Percentiles rank a stretch among this genome's conserved stretches.
phyloP scores from a whole-genome alignment of 2,888 invertebrate genomes.

The Melanargia galathea region DNA sequence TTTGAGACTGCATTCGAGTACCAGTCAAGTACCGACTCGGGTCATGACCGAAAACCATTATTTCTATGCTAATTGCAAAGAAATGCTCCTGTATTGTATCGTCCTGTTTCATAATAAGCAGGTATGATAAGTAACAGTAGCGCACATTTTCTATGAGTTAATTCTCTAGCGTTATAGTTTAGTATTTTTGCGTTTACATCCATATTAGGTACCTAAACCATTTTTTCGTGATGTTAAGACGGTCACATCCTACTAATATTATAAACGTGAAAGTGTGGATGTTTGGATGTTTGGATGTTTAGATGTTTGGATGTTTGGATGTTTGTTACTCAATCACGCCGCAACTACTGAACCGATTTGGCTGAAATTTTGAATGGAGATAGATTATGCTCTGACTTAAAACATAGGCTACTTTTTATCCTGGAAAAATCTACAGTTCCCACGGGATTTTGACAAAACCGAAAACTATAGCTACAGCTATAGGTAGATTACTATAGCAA shows the following conservation, averaged over 20 bases:
- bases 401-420: too few species aligned
- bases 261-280: too few species aligned
- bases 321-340: too few species aligned
- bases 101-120: neutral
- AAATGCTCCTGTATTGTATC: neutral
- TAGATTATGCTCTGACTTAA: too few species aligned
- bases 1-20: conserved; percentile 29
- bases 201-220: neutral
- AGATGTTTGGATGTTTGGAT: too few species aligned
- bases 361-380: too few species aligned
- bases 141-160: neutral
- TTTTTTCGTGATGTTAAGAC: neutral
- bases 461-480: too few species aligned
- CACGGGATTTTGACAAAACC: too few species aligned
- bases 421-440: too few species aligned
- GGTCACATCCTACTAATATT: neutral
- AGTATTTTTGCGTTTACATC: neutral
- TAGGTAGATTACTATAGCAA: too few species aligned
- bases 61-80: conserved; percentile 27
- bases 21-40: conserved; percentile 24
- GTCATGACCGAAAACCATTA: conserved; percentile 32
- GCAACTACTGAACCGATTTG: too few species aligned
- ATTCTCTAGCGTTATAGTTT: neutral
- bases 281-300: too few species aligned
- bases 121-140: neutral